phyloP scores from a whole-genome alignment of 2,113 vertebrate species.

The Lanius collurio region DNA sequence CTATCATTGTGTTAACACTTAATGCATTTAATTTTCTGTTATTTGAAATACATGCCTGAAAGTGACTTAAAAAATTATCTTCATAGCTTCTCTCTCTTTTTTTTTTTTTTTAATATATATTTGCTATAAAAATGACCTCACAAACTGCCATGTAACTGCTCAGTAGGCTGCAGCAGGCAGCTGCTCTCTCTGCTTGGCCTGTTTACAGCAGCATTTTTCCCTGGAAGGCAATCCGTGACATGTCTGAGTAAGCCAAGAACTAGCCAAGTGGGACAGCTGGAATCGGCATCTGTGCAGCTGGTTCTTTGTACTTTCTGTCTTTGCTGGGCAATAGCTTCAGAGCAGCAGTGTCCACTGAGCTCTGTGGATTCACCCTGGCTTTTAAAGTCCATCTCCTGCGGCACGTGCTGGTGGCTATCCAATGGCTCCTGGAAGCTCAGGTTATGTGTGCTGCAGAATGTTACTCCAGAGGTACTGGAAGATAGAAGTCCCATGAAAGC shows the following conservation, averaged over 20 bases:
- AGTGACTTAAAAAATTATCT: background rate
- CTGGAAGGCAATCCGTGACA: background rate
- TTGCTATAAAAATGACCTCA: background rate
- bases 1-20: background rate
- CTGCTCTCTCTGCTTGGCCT: background rate
- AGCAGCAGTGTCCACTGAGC: background rate
- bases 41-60: background rate
- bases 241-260: background rate
- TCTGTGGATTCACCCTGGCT: accelerated
- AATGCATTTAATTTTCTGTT: background rate
- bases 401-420: background rate
- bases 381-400: background rate
- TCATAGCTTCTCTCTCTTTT: background rate
- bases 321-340: background rate
- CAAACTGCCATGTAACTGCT: background rate
- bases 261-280: background rate
- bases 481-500: background rate
- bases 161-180: background rate
- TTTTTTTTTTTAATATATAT: background rate
- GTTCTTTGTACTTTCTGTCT: background rate
- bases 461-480: background rate
- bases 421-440: background rate
- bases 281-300: background rate
- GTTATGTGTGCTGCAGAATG: background rate
- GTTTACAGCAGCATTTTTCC: background rate